Conservation (phyloP, 1,140 invertebrate genomes). For the Chionoecetes opilio region DNA sequence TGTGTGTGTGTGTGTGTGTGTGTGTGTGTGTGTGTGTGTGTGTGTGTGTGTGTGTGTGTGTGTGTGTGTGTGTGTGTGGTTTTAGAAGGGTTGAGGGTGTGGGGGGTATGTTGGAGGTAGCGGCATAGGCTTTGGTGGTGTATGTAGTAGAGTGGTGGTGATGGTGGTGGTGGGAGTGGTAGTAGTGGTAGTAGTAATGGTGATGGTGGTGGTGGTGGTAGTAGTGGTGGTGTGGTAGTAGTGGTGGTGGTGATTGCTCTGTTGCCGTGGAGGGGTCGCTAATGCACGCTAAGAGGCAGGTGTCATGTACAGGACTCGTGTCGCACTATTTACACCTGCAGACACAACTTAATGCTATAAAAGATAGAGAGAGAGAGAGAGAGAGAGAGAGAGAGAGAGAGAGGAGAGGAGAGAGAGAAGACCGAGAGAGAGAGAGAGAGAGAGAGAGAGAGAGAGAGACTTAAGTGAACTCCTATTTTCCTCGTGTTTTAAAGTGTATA, state of each 20-base stretch:
- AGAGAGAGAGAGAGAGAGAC: not conserved
- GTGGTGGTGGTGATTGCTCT: not conserved
- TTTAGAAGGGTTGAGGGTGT: not conserved
- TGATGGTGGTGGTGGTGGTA: not conserved
- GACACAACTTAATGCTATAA: not conserved
- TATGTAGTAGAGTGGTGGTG: not conserved
- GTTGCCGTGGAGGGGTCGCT: not conserved
- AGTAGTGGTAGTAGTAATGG: not conserved
- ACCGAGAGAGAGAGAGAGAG: slow-evolving; percentile 40
- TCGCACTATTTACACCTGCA: not conserved
- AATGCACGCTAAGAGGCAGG: not conserved
- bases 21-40: no score
- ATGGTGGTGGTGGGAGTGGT: not conserved
- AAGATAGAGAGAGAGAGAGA: slow-evolving; percentile 24
- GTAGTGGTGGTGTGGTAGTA: not conserved
- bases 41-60: slow-evolving; percentile 20
- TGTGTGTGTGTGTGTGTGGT: slow-evolving; percentile 36
- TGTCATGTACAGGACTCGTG: not conserved
- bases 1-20: not conserved
- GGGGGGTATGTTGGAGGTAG: not conserved
- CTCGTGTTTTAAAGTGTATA: not conserved
- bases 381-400: slow-evolving; percentile 48
- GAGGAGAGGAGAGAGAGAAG: slow-evolving; percentile 39
- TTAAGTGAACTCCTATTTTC: not conserved
- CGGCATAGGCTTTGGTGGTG: not conserved